phyloP scores from a whole-genome alignment of 2,113 vertebrate species.

The Arizona elegans region DNA sequence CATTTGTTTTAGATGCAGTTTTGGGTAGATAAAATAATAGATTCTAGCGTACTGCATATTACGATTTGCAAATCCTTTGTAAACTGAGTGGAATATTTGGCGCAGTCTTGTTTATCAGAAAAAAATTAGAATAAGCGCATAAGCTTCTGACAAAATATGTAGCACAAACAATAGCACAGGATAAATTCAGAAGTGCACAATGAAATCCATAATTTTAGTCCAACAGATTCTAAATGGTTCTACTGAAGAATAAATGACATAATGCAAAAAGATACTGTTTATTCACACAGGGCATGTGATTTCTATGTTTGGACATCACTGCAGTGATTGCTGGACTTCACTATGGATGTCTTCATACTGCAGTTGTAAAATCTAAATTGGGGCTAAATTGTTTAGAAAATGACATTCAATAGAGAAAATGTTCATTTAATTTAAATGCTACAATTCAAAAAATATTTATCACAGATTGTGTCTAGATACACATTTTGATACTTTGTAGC shows the following conservation, averaged over 20 bases:
- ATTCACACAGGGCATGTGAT: neutral
- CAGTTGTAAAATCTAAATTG: neutral
- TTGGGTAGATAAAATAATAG: neutral
- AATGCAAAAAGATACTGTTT: neutral
- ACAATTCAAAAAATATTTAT: neutral
- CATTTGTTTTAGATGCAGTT: neutral
- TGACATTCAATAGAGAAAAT: neutral
- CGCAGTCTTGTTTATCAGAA: neutral
- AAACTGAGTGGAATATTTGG: neutral
- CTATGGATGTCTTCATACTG: neutral
- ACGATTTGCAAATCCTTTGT: neutral
- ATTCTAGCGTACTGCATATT: neutral
- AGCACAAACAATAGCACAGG: conserved; percentile 11
- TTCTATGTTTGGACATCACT: neutral
- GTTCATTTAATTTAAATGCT: neutral
- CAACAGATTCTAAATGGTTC: neutral
- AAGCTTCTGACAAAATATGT: neutral
- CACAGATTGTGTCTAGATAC: neutral
- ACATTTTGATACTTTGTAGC: neutral
- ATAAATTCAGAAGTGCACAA: neutral
- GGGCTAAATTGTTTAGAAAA: neutral
- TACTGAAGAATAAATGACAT: neutral
- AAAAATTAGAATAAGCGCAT: neutral
- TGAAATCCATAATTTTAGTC: neutral
- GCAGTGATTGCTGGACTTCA: neutral